phyloP scores from a whole-genome alignment of 2,888 invertebrate species.

The Morpho deidamia region DNA sequence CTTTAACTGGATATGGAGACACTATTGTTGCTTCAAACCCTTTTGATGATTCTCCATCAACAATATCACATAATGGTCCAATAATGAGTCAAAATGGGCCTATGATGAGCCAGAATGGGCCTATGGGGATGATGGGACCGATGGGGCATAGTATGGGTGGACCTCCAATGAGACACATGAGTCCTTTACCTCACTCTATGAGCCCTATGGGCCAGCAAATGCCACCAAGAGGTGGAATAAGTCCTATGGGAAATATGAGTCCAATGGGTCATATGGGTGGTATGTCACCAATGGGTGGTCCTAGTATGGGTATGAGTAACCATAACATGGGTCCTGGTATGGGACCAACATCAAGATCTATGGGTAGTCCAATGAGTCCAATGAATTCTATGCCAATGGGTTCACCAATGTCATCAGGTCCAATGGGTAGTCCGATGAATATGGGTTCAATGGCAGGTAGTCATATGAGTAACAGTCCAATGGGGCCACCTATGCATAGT shows the following conservation, averaged over 20 bases:
- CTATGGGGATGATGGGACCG: slow-evolving; percentile 82
- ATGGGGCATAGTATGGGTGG: slow-evolving; percentile 79
- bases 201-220: slow-evolving; percentile 82
- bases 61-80: slow-evolving; percentile 78
- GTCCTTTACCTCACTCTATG: slow-evolving; percentile 78
- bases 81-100: slow-evolving; percentile 81
- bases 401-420: slow-evolving; percentile 83
- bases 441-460: slow-evolving; percentile 80
- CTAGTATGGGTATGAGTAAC: slow-evolving; percentile 82
- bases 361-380: slow-evolving; percentile 86
- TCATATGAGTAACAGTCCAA: slow-evolving; percentile 84
- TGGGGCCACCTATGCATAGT: slow-evolving; percentile 88
- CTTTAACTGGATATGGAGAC: slow-evolving; percentile 93
- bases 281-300: slow-evolving; percentile 84
- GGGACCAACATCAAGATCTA: slow-evolving; percentile 77
- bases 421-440: slow-evolving; percentile 86
- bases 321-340: slow-evolving; percentile 80
- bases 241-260: slow-evolving; percentile 85
- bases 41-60: slow-evolving; percentile 92
- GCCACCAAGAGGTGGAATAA: slow-evolving; percentile 80
- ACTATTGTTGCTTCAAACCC: slow-evolving; percentile 97
- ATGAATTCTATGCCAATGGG: slow-evolving; percentile 86
- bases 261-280: slow-evolving; percentile 83
- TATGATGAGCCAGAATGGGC: slow-evolving; percentile 83
- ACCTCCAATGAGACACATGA: slow-evolving; percentile 82